Conservation (phyloP, 2,113 vertebrate genomes). For the Scytalopus superciliaris region DNA sequence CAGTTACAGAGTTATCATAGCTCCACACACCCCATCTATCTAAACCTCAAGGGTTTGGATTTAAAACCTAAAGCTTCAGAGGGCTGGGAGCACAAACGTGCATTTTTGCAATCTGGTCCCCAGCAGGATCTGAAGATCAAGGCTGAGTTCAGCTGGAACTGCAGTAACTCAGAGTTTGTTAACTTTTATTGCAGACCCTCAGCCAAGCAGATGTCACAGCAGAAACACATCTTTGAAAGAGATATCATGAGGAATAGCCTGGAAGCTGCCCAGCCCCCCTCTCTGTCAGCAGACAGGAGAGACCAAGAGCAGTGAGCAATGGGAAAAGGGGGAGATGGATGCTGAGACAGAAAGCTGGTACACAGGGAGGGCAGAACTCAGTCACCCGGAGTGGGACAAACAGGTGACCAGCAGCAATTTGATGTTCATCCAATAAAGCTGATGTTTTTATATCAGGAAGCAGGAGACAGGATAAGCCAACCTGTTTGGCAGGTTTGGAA, state of each 20-base stretch:
- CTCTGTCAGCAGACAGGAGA: neutral
- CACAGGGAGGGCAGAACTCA: accelerated
- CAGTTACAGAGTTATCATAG: neutral
- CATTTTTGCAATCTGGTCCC: neutral
- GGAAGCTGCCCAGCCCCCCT: neutral
- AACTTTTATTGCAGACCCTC: neutral
- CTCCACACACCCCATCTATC: neutral
- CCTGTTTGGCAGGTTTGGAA: neutral
- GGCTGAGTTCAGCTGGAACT: neutral
- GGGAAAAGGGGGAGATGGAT: neutral
- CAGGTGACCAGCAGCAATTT: neutral
- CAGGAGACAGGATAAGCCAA: neutral
- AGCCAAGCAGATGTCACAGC: neutral
- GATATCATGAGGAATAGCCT: neutral
- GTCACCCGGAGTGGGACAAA: neutral
- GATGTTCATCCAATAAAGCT: neutral
- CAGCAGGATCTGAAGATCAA: neutral
- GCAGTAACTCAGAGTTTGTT: neutral
- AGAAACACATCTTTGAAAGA: neutral
- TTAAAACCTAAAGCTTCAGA: neutral
- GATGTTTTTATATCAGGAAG: neutral
- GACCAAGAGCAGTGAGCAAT: neutral
- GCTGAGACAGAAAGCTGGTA: neutral
- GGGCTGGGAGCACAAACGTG: neutral
- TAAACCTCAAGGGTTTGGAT: neutral